phyloP scores from a whole-genome alignment of 2,888 invertebrate species.

The Meliscaeva auricollis region DNA sequence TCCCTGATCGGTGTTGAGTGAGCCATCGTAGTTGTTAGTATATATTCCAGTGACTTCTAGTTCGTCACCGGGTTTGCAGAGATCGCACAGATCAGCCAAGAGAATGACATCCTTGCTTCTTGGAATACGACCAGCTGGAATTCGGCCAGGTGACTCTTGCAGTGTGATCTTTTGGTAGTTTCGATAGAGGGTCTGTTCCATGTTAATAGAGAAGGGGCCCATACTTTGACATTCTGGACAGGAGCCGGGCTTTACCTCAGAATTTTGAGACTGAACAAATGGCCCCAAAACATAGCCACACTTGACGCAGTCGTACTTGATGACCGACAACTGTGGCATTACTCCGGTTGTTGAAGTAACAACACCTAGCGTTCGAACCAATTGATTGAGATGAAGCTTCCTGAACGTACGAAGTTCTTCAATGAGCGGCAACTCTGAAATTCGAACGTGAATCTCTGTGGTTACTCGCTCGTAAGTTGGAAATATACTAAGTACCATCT shows the following conservation, averaged over 20 bases:
- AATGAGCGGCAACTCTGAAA: constrained; percentile 96
- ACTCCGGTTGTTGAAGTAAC: constrained; percentile 98
- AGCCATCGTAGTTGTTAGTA: constrained; percentile 98
- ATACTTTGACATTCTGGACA: constrained; percentile 99
- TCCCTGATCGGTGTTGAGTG: constrained; percentile 96
- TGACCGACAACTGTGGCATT: constrained; percentile 96
- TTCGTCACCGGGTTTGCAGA: constrained; percentile 99
- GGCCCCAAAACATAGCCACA: constrained; percentile 98
- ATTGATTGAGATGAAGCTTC: constrained; percentile 95
- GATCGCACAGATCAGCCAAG: constrained; percentile 96
- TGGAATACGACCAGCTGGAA: constrained; percentile 98
- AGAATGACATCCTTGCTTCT: constrained; percentile 98
- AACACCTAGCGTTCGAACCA: constrained; percentile 97
- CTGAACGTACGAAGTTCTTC: constrained; percentile 97
- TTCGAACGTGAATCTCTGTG: constrained; percentile 96
- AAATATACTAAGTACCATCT: constrained; percentile 96
- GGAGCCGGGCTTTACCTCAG: constrained; percentile 97
- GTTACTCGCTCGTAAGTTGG: constrained; percentile 98
- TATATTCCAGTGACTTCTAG: constrained; percentile 97
- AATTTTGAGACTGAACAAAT: constrained; percentile 96
- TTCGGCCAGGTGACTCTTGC: constrained; percentile 98
- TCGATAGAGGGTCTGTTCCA: constrained; percentile 99
- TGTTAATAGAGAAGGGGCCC: constrained; percentile 98
- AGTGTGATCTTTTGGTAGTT: constrained; percentile 99
- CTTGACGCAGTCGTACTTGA: constrained; percentile 98